Base-by-base conservation (phyloP, 2,113 vertebrate species). In the Rhadina sibilatrix region DNA sequence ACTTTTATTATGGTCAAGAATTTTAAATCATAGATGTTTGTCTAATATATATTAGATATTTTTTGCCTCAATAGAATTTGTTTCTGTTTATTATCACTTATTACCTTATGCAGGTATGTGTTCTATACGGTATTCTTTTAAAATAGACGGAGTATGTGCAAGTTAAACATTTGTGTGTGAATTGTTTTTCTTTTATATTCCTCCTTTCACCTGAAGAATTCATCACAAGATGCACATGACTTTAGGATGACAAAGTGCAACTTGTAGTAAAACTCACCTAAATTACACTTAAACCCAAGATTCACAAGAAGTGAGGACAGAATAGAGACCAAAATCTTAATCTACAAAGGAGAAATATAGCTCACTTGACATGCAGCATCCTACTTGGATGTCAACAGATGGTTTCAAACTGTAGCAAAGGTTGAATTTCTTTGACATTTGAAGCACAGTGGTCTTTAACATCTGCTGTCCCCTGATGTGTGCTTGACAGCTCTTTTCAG, bases 361-460 rank as follows among this genome's bases (percentile, higher is more conserved):
- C 63, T 90, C 60, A 74, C 66, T 95, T 97, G 92, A 78, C 87
- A 90, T 95, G 92, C 75, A 88, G 85, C 49, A 70, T 90, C 75
- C 19, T 90, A 37, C 87, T 52, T 77, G 68, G 54, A 70, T 93
- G 90, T 90, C 94, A 95, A 90, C 94, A 95, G 95, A 95, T 88
- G 91, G 70, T 93, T 95, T 97, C 83, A 91, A 89, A 85, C 53
- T 76, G 44, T 74, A 94, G 79, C 38, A 91, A 94, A 97, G 85
- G 75, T 91, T 96, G 84, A 88, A 94, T 95, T 86, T 94, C 79
- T 91, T 90, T 95, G 96, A 94, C 94, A 95, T 96, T 88, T 96
- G 87, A 96, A 92, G 82, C 79, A 83, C 92, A 92, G 66, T 83
- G 75, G 94, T 96, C 93, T 96, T 94, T 94, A 96, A 83, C 87